Evolutionary conservation across 2,797 vertebrate species (phyloP), one percentile per base, ranked within the genome.

Genomic region (Microctenopoma lineatum): DNA sequence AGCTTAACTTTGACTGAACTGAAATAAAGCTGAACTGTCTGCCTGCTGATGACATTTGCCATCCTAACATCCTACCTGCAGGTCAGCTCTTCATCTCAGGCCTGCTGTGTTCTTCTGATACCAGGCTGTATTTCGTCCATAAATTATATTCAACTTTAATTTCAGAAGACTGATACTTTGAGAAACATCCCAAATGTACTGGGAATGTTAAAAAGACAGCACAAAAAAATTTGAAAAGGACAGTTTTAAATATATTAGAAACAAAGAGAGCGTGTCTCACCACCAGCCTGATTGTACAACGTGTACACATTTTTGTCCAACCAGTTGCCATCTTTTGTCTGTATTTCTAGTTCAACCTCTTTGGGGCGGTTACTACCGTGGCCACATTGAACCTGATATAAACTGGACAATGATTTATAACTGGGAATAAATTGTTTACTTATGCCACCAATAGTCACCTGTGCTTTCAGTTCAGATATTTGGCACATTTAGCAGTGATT

Each of bases 21-120:
- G 16, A 26, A 53, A 62, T 27, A 36, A 53, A 51, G 26, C 18
- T 26, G 64, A 36, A 4, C 6, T 27, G 27, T 2, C 16, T 60
- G 50, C 2, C 16, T 59, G 52, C 11, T 26, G 29, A 66, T 51
- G 42, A 68, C 52, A 62, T 72, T 25, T 67, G 16, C 39, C 45
- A 21, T 21, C 21, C 21, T 21, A 66, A 59, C 34, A 10, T 45
- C 26, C 18, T 11, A 70, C 63, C 51, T 62, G 2, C 12, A 21
- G 47, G 34, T 50, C 34, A 12, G 32, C 7, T 51, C n/a, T 3
- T 79, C 66, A 56, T 34, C 29, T 56, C 48, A 14, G 21, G 36
- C 44, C 48, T 38, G 45, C 50, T 51, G 36, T 16, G 27, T 42
- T 60, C 12, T n/a, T 64, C 54, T 10, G n/a, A 66, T 39, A 36